Base-by-base conservation (phyloP, 2,888 invertebrate genomes). In the Drosophila vallismaia region DNA sequence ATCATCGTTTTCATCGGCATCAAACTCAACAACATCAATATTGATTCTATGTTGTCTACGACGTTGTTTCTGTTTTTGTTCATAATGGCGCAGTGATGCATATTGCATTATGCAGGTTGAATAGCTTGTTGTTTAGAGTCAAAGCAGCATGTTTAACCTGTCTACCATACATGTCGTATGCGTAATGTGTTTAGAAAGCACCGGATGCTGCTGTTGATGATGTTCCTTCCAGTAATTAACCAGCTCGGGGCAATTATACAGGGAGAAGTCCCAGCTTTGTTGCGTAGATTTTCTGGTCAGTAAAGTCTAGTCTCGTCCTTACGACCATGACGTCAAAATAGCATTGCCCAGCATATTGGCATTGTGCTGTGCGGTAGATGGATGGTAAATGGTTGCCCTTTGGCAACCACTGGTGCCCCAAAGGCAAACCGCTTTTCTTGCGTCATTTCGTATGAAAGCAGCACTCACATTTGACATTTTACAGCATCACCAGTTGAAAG, bases 381-480 rank as follows among this genome's bases (percentile, higher is more conserved):
- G 68, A 33, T 49, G 70, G 63, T 62, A 60, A 67, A 51, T 51
- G 71, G 58, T 66, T 77, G 84, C 77, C 84, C 84, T 80, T 80
- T 83, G 76, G 24, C 70, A n/a, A n/a, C n/a, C n/a, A 54, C 50
- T 29, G 49, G 57, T 38, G 49, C 52, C 67, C 62, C 24, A 49
- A 68, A 38, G 56, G 70, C 66, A 51, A 42, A 52, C 64, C 64
- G 68, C 63, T 69, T 83, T 77, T 78, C 74, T 84, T 81, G 80
- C 80, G 80, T 81, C 78, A 81, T 84, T 78, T 74, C 57, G 63
- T 80, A 74, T 78, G 71, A 80, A 80, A 71, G 66, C 78, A 67
- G 64, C 67, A 71, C 60, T 84, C 76, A 84, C 81, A 78, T 84
- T 81, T 81, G 84, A 81, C 84, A 84, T 81, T 84, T 78, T 54